These are phyloP conservation scores for Ormia ochracea DNA, from an alignment of 2,888 invertebrate species.

Conservation along the genomic window DNA sequence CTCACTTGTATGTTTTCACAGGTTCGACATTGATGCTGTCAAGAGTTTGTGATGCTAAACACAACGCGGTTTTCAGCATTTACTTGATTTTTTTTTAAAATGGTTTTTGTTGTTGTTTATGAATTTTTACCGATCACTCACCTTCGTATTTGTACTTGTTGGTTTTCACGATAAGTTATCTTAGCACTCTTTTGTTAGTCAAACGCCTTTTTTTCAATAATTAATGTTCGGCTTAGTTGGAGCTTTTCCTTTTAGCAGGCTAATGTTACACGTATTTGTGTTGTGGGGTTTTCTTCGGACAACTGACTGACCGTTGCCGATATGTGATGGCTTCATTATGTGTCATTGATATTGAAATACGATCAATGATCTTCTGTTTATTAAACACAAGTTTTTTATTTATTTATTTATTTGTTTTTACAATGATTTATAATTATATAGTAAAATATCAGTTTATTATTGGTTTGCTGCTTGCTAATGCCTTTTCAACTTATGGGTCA, in stretches of 20 bases:
- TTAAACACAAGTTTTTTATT: background rate
- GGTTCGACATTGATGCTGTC: slow-evolving; percentile 16
- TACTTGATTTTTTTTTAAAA: background rate
- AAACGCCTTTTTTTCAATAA: slow-evolving; percentile 2
- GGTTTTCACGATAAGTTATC: slow-evolving; percentile 14
- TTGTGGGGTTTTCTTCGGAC: slow-evolving; percentile 9
- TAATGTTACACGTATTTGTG: background rate
- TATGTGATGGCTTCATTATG: slow-evolving; percentile 49
- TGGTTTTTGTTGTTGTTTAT: too few relatives aligned
- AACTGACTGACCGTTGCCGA: slow-evolving; percentile 29
- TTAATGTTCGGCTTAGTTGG: background rate
- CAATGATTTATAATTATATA: background rate
- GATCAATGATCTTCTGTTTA: slow-evolving; percentile 57
- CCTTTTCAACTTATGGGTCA: too few relatives aligned
- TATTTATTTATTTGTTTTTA: background rate
- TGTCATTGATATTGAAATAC: slow-evolving; percentile 58
- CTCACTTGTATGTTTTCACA: slow-evolving; percentile 29
- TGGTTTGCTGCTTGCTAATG: too few relatives aligned
- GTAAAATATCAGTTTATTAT: background rate
- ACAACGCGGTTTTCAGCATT: background rate
- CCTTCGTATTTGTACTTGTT: slow-evolving; percentile 28
- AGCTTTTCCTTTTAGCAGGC: background rate
- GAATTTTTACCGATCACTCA: slow-evolving; percentile 54
- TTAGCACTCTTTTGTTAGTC: slow-evolving; percentile 39
- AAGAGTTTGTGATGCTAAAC: background rate